Base-by-base conservation (phyloP, 2,888 invertebrate species). In the Tridacna crocea region DNA sequence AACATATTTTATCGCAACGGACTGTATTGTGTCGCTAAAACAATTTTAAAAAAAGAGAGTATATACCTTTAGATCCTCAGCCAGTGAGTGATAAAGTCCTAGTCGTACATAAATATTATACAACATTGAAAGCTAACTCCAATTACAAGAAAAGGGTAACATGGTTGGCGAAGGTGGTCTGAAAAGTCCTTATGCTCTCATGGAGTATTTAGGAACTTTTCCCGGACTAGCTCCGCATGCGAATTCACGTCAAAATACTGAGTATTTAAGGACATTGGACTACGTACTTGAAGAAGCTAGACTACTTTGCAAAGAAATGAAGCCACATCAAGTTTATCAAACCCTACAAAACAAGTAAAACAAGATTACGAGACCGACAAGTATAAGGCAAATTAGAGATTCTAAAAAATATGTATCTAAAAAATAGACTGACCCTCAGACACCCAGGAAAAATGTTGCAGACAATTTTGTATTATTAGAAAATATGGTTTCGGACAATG, bases 71-170 rank as follows among this genome's bases (percentile, higher is more conserved):
- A 27, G 72, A 58, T 26, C 72, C 72, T 24, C 72, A 72, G 47
- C 72, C 51, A 24, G 13, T 12, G 13, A 27, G 12, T n/a, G 46
- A 63, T n/a, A 27, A 58, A 26, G 46, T 79, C 19, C 2, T 58
- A 3, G 46, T 47, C 6, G 51, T 79, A 1, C 68, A 79, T 6
- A 27, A 46, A 36, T 74, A 79, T 55, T 79, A 75, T 46, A 74
- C 74, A n/a, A 27, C 55, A 15, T 26, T 60, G 8, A 79, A 75
- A 68, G 51, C 36, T 0, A 46, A 60, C 26, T 6, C n/a, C 13
- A 75, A 22, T n/a, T 75, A 48, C 61, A 78, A 80, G 58, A 86
- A 83, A 73, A 70, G 75, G 19, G 75, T 83, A 3, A 74, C 85
- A 11, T 85, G 81, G 81, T 83, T 68, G 77, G 73, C 4, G 55